Percentiles rank a stretch among this genome's conserved stretches.
phyloP scores from a whole-genome alignment of 2,113 vertebrate species.

The Python bivittatus region DNA sequence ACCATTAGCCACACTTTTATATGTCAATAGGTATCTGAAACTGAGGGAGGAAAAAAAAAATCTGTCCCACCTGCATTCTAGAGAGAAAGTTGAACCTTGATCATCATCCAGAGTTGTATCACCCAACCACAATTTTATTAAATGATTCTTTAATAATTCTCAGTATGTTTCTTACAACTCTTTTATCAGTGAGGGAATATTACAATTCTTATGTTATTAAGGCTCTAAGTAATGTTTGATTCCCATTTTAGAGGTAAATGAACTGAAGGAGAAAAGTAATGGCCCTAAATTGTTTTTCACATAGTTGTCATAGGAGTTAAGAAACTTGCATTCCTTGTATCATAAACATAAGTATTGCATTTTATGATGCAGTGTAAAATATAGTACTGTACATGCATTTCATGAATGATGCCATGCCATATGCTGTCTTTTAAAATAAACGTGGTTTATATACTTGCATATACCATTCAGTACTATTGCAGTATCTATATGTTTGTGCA shows the following conservation, averaged over 20 bases:
- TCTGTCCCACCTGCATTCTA: neutral
- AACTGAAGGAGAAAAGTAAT: neutral
- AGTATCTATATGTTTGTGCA: no score
- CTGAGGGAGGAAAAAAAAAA: neutral
- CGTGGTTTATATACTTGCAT: no score
- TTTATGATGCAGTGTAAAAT: neutral
- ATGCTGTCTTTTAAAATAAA: neutral
- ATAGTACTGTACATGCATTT: neutral
- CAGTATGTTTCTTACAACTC: neutral
- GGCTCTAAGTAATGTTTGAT: neutral
- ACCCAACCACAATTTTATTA: neutral
- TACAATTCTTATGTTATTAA: neutral
- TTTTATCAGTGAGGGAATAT: neutral
- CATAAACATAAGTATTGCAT: neutral
- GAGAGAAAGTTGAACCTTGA: neutral
- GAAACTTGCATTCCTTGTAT: neutral
- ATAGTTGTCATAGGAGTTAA: neutral
- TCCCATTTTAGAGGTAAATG: neutral
- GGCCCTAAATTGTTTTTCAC: neutral
- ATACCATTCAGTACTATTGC: no score
- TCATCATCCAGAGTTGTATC: neutral
- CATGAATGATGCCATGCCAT: neutral
- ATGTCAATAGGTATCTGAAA: neutral
- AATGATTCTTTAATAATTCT: neutral
- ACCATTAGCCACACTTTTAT: neutral